Base-by-base conservation (phyloP, 2,888 invertebrate genomes). In the Hybos culiciformis region DNA sequence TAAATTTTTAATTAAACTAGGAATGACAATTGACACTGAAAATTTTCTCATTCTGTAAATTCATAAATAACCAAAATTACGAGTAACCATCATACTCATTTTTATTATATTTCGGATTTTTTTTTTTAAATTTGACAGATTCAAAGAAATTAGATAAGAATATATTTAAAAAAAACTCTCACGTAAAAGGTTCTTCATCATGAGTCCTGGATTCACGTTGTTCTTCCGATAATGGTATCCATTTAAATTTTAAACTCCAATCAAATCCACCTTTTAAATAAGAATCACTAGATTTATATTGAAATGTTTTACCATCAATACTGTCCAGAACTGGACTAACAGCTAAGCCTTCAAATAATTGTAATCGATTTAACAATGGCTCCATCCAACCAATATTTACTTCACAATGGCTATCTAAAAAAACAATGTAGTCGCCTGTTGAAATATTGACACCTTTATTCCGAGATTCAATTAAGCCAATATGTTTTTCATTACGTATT, bases 241-340 rank as follows among this genome's bases (percentile, higher is more conserved):
- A 70, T 49, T 66, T 66, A 50, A 68, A 70, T 49, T 68, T 65
- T 39, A 71, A 54, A 52, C 62, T 64, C 70, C 70, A 71, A 53
- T 70, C 69, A 55, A 71, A 71, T 4, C 69, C 67, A 50, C 69
- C 69, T 56, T 63, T 66, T 33, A 67, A 54, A 51, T 62, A 52
- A 44, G 54, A 51, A 29, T 60, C 57, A 37, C 58, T 58, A 20
- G 50, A 46, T 26, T 51, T 49, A 50, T 70, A 71, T 29, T 59
- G 55, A 50, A 70, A 59, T 37, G 63, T 67, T 41, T 54, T 52
- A 6, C 58, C 54, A 54, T 69, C 62, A 44, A 71, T 69, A 42
- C 58, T 59, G 51, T 71, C 70, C 44, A 71, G 55, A 15, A 69
- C 56, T 4, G 71, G 71, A 51, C 67, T 66, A 9, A 66, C 69